Conservation (phyloP, 2,888 invertebrate genomes). For the Monopis laevigella region DNA sequence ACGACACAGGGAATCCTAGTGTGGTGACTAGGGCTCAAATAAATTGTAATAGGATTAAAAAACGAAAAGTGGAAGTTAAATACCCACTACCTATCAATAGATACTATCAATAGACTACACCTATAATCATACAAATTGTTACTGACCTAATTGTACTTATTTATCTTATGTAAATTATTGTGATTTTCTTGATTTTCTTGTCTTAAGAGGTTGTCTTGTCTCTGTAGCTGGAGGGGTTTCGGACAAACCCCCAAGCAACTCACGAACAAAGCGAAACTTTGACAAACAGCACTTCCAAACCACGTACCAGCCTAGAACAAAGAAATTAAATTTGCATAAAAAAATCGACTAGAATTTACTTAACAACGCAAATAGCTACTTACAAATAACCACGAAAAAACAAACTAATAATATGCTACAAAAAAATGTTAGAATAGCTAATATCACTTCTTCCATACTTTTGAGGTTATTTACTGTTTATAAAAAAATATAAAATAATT, state of each 20-base stretch:
- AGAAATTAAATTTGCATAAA: slow-evolving; percentile 22
- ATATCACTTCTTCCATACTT: slow-evolving; percentile 62
- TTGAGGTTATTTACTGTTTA: too few relatives aligned
- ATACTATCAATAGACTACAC: too few relatives aligned
- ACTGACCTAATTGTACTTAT: too few relatives aligned
- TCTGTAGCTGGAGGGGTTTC: slow-evolving; percentile 72
- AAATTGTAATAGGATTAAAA: too few relatives aligned
- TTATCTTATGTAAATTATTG: too few relatives aligned
- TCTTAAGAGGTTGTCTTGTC: slow-evolving; percentile 62
- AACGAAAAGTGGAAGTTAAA: too few relatives aligned
- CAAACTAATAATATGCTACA: slow-evolving; percentile 61
- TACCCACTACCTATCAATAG: too few relatives aligned
- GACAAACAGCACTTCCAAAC: slow-evolving; percentile 93
- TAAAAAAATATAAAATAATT: too few relatives aligned
- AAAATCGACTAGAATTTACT: background rate
- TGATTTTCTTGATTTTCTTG: slow-evolving; percentile 42
- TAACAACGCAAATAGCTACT: slow-evolving; percentile 38
- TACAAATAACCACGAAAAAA: slow-evolving; percentile 62
- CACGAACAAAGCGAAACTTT: slow-evolving; percentile 86
- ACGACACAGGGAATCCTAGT: too few relatives aligned
- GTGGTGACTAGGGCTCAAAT: too few relatives aligned
- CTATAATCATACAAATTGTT: too few relatives aligned
- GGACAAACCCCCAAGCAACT: slow-evolving; percentile 79
- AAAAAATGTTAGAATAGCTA: slow-evolving; percentile 58
- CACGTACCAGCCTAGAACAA: slow-evolving; percentile 85